Percentiles rank a stretch among this genome's conserved stretches.
Conservation (phyloP, 2,113 vertebrate genomes). For the Forbesichthys papilliferus region DNA sequence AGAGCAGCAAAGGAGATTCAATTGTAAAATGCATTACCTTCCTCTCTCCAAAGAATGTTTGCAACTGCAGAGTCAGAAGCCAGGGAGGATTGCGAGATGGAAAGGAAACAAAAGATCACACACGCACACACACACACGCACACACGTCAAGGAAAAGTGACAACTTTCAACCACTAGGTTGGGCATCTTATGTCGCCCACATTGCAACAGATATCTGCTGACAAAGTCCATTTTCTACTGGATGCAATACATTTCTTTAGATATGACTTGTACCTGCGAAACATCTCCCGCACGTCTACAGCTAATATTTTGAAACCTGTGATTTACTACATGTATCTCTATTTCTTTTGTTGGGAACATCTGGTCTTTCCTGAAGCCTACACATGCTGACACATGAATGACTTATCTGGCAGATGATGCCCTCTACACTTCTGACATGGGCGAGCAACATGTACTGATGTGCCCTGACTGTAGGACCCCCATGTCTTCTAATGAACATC, state of each 20-base stretch:
- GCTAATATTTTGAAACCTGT: too few species aligned
- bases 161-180: too few species aligned
- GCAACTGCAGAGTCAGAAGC: conserved; percentile 84
- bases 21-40: conserved; percentile 83
- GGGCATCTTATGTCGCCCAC: conserved; percentile 21
- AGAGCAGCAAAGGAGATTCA: background rate
- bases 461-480: too few species aligned
- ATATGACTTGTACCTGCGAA: background rate
- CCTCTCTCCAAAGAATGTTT: conserved; percentile 98
- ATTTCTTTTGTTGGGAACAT: too few species aligned
- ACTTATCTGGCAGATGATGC: too few species aligned
- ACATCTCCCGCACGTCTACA: background rate
- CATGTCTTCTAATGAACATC: too few species aligned
- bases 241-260: conserved; percentile 24
- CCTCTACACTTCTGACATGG: too few species aligned
- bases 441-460: too few species aligned
- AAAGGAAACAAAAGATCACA: conserved; percentile 19
- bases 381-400: too few species aligned
- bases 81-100: conserved; percentile 56
- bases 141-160: background rate
- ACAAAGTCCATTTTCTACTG: conserved; percentile 19
- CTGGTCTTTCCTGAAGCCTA: too few species aligned
- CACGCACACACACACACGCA: background rate
- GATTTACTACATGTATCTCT: too few species aligned
- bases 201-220: conserved; percentile 18